Evolutionary conservation across 2,797 vertebrate species (phyloP), one percentile per base, ranked within the genome.

Genomic region (Rhyacichthys aspro): DNA sequence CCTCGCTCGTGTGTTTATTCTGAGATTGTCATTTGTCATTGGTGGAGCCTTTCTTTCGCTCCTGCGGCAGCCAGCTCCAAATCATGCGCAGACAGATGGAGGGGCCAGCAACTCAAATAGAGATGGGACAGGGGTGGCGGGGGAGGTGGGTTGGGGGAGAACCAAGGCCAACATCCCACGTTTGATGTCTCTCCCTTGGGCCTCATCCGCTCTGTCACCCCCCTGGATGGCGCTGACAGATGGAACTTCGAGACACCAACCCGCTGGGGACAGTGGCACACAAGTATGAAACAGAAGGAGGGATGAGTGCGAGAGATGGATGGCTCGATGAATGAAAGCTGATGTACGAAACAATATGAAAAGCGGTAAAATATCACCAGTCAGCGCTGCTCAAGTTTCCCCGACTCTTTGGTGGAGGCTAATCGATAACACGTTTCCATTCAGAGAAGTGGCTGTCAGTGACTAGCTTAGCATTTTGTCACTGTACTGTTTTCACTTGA

Each of bases 141-240:
- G 64, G 32, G 23, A 37, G 47, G 23, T 16, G 43, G 38, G 44
- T 28, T 32, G 48, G 50, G 18, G 38, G 34, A 36, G 56, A 46
- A 67, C 70, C 79, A 86, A 86, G 85, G 82, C 83, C 83, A 87
- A 72, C 82, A 79, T 85, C 86, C 81, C 82, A 77, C 63, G 79
- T 90, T 90, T 89, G 86, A 90, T 88, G 89, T 88, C 82, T 73
- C 72, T 88, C 88, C 88, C 86, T 43, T 59, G 83, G 85, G 86
- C 81, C 88, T 88, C 79, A 82, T 88, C 76, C 79, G 44, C 83
- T 78, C 85, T 81, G 84, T 88, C 83, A 79, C 57, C 79, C 79
- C 72, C 68, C 70, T 34, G 74, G 78, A 82, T 47, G 59, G 79
- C 36, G 86, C 81, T 88, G 86, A 90, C 86, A 88, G 88, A 89